Conservation (phyloP, 2,113 vertebrate species). For the Brachyhypopomus gauderio region DNA sequence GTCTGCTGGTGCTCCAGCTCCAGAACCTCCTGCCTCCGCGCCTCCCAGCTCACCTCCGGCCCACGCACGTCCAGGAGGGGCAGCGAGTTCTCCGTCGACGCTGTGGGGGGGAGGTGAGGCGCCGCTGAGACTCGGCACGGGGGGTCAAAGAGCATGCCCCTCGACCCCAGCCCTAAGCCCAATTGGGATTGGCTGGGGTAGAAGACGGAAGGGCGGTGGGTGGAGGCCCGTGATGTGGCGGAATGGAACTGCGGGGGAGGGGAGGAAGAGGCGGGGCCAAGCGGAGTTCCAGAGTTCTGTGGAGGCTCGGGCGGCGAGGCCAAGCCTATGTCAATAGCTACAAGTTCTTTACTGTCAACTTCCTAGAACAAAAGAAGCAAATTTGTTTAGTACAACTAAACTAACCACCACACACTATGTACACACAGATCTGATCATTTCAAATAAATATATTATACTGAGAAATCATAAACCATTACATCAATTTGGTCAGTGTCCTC, state of each 20-base stretch:
- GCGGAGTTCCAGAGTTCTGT: conserved; percentile 56
- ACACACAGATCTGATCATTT: no score
- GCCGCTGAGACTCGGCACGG: conserved; percentile 40
- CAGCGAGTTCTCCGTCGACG: conserved; percentile 47
- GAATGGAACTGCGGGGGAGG: conserved; percentile 56
- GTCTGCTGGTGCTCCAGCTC: conserved; percentile 76
- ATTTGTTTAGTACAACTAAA: neutral
- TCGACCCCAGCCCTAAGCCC: conserved; percentile 18
- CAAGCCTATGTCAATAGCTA: conserved; percentile 64
- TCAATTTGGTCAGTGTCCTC: conserved; percentile 57
- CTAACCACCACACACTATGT: no score
- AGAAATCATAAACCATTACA: conserved; percentile 58
- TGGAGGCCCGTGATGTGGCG: conserved; percentile 51
- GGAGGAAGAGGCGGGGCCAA: conserved; percentile 55
- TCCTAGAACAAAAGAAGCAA: conserved; percentile 44
- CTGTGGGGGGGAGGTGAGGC: neutral
- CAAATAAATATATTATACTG: no score
- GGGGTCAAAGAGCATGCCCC: conserved; percentile 13
- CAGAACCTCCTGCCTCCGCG: conserved; percentile 69
- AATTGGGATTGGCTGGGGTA: conserved; percentile 25
- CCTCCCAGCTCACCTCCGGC: conserved; percentile 44
- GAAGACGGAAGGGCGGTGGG: conserved; percentile 42
- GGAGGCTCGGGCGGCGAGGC: conserved; percentile 54
- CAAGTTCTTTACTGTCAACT: conserved; percentile 68
- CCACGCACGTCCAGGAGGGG: conserved; percentile 25